phyloP scores from a whole-genome alignment of 1,140 invertebrate species.

The Littorina saxatilis region DNA sequence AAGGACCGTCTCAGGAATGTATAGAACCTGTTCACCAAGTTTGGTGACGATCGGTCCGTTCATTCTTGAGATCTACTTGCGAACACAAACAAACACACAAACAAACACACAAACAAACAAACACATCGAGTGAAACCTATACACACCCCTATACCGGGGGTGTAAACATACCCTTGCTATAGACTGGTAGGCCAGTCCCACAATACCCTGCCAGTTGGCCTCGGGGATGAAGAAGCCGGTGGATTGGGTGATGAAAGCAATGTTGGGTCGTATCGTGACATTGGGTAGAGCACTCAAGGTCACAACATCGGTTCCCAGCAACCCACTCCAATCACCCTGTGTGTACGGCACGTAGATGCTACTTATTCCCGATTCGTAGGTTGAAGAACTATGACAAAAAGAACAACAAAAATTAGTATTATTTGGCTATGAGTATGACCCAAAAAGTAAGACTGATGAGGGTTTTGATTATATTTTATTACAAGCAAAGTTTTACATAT shows the following conservation, averaged over 20 bases:
- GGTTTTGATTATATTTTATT: too few relatives aligned
- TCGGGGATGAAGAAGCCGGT: conserved; percentile 75
- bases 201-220: conserved; percentile 77
- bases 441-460: too few relatives aligned
- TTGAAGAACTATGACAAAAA: conserved; percentile 62
- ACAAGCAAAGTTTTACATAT: too few relatives aligned
- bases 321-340: conserved; percentile 75
- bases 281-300: conserved; percentile 59
- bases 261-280: conserved; percentile 60
- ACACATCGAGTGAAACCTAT: too few relatives aligned
- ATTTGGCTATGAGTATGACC: too few relatives aligned
- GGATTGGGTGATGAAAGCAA: conserved; percentile 74
- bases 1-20: too few relatives aligned
- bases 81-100: too few relatives aligned
- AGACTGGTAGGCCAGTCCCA: conserved; percentile 75
- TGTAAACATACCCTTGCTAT: conserved; percentile 68
- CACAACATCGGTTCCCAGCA: conserved; percentile 71
- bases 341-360: conserved; percentile 72
- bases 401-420: conserved; percentile 17
- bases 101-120: too few relatives aligned
- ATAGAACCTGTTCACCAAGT: too few relatives aligned
- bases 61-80: too few relatives aligned
- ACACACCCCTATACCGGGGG: too few relatives aligned
- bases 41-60: too few relatives aligned
- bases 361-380: conserved; percentile 51